phyloP scores from a whole-genome alignment of 2,888 invertebrate species.

The Parelbella ahira region DNA sequence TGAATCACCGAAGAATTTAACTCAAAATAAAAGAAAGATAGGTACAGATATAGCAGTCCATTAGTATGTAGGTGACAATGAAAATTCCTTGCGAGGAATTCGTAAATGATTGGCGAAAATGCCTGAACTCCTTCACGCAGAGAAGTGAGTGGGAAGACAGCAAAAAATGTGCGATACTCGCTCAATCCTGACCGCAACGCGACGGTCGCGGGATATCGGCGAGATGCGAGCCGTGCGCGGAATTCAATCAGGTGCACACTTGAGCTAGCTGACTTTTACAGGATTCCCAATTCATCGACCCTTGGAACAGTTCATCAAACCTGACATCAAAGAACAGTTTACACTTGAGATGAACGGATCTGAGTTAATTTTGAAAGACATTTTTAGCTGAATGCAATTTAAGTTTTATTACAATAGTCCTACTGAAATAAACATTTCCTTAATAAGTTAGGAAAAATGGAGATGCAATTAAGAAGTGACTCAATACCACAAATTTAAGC shows the following conservation, averaged over 20 bases:
- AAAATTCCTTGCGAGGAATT: slow-evolving; percentile 37
- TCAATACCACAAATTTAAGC: too few relatives aligned
- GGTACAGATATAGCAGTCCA: slow-evolving; percentile 2
- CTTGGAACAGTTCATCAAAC: slow-evolving; percentile 14
- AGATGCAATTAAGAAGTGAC: too few relatives aligned
- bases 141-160: slow-evolving; percentile 55
- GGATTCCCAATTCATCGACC: slow-evolving; percentile 36
- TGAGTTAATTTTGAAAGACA: too few relatives aligned
- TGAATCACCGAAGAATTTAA: too few relatives aligned
- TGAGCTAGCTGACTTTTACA: slow-evolving; percentile 46
- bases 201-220: slow-evolving; percentile 47
- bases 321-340: too few relatives aligned
- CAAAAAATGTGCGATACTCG: slow-evolving; percentile 66
- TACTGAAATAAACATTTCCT: too few relatives aligned
- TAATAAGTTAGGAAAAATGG: too few relatives aligned
- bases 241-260: slow-evolving; percentile 62
- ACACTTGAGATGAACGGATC: too few relatives aligned
- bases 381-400: too few relatives aligned
- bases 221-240: slow-evolving; percentile 34
- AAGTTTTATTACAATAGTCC: too few relatives aligned
- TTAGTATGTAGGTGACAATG: slow-evolving; percentile 18
- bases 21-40: too few relatives aligned
- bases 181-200: slow-evolving; percentile 64
- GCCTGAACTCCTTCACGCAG: slow-evolving; percentile 48
- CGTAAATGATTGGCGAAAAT: slow-evolving; percentile 62